Evolutionary conservation across 1,140 invertebrate genomes (phyloP), one percentile per base, ranked within the genome.

Genomic region (Eupristina koningsbergeri): DNA sequence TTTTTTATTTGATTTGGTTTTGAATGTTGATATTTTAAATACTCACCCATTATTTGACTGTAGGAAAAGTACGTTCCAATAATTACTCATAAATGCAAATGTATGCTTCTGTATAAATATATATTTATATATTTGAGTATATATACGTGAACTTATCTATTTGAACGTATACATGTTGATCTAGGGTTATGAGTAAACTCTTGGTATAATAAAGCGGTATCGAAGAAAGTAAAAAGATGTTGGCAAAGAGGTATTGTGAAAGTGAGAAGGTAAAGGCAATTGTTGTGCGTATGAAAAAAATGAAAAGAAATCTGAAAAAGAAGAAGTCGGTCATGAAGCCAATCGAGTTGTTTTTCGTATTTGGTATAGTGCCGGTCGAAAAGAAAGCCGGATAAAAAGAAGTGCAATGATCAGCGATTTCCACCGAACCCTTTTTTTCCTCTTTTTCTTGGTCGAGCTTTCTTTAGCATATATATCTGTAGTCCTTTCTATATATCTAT

Each of bases 321-420:
- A 50, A 74, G 67, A 81, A 81, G 74, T 81, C 79, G 50, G 31
- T 7, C n/a, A 45, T 31, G 50, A 53, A 80, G 61, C 50, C 45
- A 53, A 50, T 34, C 36, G 69, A 36, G 69, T 73, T 74, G 80
- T 73, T 69, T 73, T 26, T 58, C 26, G 79, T 47, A 69, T 75
- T 73, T 58, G 71, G 58, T 29, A 63, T 75, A 81, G 58, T 47
- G 58, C 73, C 31, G 71, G 80, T 74, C 73, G 58, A 75, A 81
- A n/a, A n/a, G 29, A 39, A 29, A 69, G 63, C 19, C 19, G 31
- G 17, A 63, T 31, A 80, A 67, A 80, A 67, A 80, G 77, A 80
- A 67, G 39, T 29, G 63, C 41, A 22, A 29, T 63, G 63, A 80
- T 80, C 63, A 80, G 39, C 63, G 77, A 50, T 67, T 69, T 39